Percentiles rank a stretch among this genome's conserved stretches.
These are phyloP conservation scores for Sandelia bainsii DNA, from an alignment of 2,797 vertebrate genomes.

Conservation along the genomic window DNA sequence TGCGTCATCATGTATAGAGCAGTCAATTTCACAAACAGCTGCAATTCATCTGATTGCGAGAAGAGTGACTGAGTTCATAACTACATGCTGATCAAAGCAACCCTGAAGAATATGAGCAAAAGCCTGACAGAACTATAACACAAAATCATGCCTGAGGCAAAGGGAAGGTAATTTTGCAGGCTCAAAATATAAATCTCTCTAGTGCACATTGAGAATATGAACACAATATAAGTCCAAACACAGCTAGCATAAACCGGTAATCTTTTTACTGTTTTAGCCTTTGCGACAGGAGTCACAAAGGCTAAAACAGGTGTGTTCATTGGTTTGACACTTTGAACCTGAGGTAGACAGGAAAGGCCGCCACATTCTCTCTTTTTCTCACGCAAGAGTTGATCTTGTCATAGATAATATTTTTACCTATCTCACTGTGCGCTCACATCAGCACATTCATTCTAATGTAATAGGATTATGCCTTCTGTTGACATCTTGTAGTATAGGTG, in stretches of 20 bases:
- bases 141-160: conserved; percentile 11
- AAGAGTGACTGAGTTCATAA: conserved; percentile 34
- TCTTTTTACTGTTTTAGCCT: not conserved
- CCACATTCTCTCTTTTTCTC: conserved; percentile 52
- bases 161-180: not conserved
- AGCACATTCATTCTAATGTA: conserved; percentile 59
- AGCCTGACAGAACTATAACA: conserved; percentile 3
- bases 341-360: conserved; percentile 54
- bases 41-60: conserved; percentile 57
- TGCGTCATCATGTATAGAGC: conserved; percentile 57
- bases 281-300: conserved; percentile 13
- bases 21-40: conserved; percentile 62
- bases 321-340: conserved; percentile 65
- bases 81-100: conserved; percentile 27
- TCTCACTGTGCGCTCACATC: conserved; percentile 48
- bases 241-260: conserved; percentile 4
- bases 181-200: conserved; percentile 9
- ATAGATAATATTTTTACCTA: conserved; percentile 57
- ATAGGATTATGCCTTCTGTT: conserved; percentile 60
- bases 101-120: conserved; percentile 11
- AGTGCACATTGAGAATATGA: not conserved
- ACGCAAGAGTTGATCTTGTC: conserved; percentile 68
- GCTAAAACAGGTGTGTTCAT: conserved; percentile 60
- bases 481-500: conserved; percentile 68
- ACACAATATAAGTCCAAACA: conserved; percentile 13